These are phyloP conservation scores for Orcinus orca DNA, from an alignment of 2,113 vertebrate genomes.

Conservation along the genomic window DNA sequence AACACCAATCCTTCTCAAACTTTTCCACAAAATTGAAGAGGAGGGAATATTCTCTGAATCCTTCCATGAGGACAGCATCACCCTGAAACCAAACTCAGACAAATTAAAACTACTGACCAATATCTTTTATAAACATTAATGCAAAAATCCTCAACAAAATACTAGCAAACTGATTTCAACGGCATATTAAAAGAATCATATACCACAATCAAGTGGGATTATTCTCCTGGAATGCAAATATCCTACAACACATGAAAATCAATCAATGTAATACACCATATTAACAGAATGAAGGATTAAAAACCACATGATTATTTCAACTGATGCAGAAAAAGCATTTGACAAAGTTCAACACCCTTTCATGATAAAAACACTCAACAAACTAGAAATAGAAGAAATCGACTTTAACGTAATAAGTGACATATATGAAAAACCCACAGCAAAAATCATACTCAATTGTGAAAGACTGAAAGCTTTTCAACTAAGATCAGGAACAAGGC, in stretches of 20 bases:
- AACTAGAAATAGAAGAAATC: not conserved
- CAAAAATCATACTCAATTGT: not conserved
- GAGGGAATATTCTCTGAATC: not conserved
- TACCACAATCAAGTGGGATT: not conserved
- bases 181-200: not conserved
- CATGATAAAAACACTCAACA: not conserved
- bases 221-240: not conserved
- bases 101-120: not conserved
- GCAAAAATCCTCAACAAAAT: not conserved
- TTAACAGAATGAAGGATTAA: not conserved
- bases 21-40: not conserved
- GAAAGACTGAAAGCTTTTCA: not conserved
- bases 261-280: not conserved
- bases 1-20: not conserved
- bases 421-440: not conserved
- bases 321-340: not conserved
- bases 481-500: not conserved
- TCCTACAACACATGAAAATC: not conserved
- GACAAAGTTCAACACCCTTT: not conserved
- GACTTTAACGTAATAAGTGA: not conserved
- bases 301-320: not conserved
- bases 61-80: not conserved
- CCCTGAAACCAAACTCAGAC: not conserved
- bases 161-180: not conserved
- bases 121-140: not conserved